phyloP scores from a whole-genome alignment of 2,113 vertebrate genomes.

The Mionectes macconnelli region DNA sequence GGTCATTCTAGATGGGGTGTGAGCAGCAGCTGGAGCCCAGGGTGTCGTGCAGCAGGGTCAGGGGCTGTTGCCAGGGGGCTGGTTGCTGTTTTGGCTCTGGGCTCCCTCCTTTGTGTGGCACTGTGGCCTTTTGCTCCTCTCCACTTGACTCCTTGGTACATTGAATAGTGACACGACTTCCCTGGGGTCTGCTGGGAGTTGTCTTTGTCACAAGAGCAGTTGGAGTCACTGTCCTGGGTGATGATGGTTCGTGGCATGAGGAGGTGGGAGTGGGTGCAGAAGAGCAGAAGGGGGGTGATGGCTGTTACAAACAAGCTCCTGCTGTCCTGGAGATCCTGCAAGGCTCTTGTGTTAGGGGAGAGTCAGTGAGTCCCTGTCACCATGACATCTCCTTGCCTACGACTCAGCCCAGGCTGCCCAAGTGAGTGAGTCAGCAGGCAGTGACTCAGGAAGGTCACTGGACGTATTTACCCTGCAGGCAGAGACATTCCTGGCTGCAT shows the following conservation, averaged over 20 bases:
- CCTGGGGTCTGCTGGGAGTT: neutral
- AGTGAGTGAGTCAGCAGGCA: neutral
- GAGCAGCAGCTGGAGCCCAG: neutral
- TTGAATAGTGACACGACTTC: fast-evolving
- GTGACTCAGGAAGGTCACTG: neutral
- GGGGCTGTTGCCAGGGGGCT: neutral
- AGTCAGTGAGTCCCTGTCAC: neutral
- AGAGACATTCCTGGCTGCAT: neutral
- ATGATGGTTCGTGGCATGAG: neutral
- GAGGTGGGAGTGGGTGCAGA: neutral
- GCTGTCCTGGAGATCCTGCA: neutral
- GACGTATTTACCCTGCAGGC: neutral
- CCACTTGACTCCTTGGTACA: neutral
- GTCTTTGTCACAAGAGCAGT: neutral
- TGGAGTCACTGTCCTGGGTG: fast-evolving
- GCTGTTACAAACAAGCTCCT: neutral
- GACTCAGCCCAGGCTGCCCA: neutral
- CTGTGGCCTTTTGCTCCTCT: neutral
- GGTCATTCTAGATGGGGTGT: fast-evolving
- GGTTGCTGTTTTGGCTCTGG: neutral
- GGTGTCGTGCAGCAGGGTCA: fast-evolving
- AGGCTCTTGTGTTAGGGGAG: neutral
- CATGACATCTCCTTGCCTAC: constrained; percentile 16
- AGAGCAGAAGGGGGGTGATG: neutral
- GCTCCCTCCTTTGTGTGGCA: neutral